phyloP scores from a whole-genome alignment of 2,888 invertebrate genomes.

The Pachycephus smyrnensis region DNA sequence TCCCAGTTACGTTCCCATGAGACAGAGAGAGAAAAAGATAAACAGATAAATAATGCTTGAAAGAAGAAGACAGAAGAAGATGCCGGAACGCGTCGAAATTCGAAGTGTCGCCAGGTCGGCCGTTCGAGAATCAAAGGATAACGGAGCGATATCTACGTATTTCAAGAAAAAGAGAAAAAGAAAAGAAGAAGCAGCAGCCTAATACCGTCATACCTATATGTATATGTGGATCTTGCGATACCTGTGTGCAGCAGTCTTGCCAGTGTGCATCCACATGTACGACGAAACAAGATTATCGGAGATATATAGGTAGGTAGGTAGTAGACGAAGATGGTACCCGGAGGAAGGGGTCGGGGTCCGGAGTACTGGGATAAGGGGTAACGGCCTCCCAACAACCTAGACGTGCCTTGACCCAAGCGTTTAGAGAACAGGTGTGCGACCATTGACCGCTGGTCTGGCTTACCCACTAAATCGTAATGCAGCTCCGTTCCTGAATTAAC shows the following conservation, averaged over 20 bases:
- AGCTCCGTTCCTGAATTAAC: not conserved
- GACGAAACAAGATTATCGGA: constrained; percentile 49
- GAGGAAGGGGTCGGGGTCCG: constrained; percentile 19
- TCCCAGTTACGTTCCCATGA: not conserved
- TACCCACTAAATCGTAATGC: constrained; percentile 53
- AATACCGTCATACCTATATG: not conserved
- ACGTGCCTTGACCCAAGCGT: constrained; percentile 63
- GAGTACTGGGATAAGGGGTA: constrained; percentile 52
- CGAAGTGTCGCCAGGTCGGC: not conserved
- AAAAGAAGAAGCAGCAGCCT: not conserved
- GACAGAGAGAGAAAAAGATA: not conserved
- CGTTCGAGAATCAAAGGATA: constrained; percentile 4
- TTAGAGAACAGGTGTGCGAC: constrained; percentile 61
- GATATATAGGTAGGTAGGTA: constrained; percentile 38
- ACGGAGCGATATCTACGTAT: not conserved
- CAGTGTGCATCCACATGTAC: constrained; percentile 26
- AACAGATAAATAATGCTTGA: not conserved
- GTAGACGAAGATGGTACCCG: constrained; percentile 33
- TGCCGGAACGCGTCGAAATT: not conserved
- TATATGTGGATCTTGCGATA: not conserved
- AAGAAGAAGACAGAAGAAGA: not conserved
- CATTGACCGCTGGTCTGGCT: constrained; percentile 50
- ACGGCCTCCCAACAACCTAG: constrained; percentile 63
- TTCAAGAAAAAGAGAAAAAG: not conserved
- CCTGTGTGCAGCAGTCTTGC: not conserved